Evolutionary conservation across 2,888 invertebrate species (phyloP).

Genomic region (Penaeus monodon): DNA sequence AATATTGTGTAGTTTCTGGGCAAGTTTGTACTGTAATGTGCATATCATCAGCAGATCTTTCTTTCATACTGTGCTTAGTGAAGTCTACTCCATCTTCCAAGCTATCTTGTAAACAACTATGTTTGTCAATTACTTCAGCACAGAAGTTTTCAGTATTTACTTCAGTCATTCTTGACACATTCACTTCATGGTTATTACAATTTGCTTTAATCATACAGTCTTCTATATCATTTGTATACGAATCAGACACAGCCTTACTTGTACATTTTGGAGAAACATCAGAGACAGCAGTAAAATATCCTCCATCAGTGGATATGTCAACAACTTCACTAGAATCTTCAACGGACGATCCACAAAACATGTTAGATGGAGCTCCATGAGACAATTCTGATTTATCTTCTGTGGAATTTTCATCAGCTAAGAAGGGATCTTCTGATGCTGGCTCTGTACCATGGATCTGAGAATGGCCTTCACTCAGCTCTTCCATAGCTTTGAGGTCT

Average conservation of each 20-base stretch:
- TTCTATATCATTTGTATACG: slow-evolving; percentile 26
- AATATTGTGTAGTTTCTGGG: slow-evolving; percentile 43
- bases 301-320: slow-evolving; percentile 8
- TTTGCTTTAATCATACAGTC: neutral
- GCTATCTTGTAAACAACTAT: slow-evolving; percentile 10
- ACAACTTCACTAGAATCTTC: slow-evolving; percentile 7
- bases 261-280: slow-evolving; percentile 31
- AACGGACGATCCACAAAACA: neutral
- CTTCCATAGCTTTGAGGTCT: neutral
- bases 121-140: neutral
- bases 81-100: neutral
- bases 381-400: too few relatives aligned
- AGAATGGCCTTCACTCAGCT: too few relatives aligned
- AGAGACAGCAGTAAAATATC: neutral
- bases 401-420: too few relatives aligned
- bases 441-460: too few relatives aligned
- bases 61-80: neutral
- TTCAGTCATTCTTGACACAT: too few relatives aligned
- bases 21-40: slow-evolving; percentile 45
- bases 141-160: too few relatives aligned
- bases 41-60: slow-evolving; percentile 2
- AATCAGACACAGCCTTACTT: slow-evolving; percentile 36
- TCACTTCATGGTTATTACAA: neutral
- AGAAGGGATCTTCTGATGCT: too few relatives aligned
- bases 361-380: neutral